Conservation (phyloP, 2,888 invertebrate species). For the Blastobasis adustella region DNA sequence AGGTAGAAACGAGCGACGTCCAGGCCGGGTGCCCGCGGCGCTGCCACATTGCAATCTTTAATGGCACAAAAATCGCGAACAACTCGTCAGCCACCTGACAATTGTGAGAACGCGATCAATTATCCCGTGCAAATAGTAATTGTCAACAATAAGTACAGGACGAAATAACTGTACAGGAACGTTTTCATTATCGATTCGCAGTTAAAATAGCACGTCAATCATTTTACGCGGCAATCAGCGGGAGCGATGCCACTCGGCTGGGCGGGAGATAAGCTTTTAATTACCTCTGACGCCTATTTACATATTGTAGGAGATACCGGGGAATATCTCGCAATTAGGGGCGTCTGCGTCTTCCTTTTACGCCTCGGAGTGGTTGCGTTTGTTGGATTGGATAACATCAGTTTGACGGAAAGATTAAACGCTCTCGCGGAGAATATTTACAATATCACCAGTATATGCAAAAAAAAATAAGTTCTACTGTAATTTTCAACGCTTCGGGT, state of each 20-base stretch:
- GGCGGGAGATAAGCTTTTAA: conserved; percentile 69
- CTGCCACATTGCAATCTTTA: conserved; percentile 42
- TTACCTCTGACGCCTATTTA: conserved; percentile 69
- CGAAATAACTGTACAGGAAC: conserved; percentile 53
- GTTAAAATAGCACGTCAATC: conserved; percentile 70
- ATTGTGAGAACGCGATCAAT: conserved; percentile 74
- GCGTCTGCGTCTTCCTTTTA: conserved; percentile 65
- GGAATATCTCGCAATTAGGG: conserved; percentile 69
- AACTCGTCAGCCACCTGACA: conserved; percentile 61
- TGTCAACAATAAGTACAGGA: conserved; percentile 64
- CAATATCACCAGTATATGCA: conserved; percentile 19
- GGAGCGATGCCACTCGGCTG: conserved; percentile 37
- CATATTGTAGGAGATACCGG: conserved; percentile 67
- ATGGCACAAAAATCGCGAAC: conserved; percentile 52
- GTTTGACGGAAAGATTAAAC: conserved; percentile 61
- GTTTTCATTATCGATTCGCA: conserved; percentile 65
- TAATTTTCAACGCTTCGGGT: not conserved
- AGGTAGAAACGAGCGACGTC: conserved; percentile 29
- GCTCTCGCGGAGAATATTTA: conserved; percentile 36
- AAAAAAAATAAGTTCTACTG: not conserved
- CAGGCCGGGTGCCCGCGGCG: conserved; percentile 29
- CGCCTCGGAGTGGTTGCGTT: conserved; percentile 44
- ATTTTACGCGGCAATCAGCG: conserved; percentile 67
- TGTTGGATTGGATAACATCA: conserved; percentile 56
- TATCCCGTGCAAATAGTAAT: conserved; percentile 69